These are phyloP conservation scores for Acanthis flammea DNA, from an alignment of 2,797 vertebrate genomes.

Conservation along the genomic window DNA sequence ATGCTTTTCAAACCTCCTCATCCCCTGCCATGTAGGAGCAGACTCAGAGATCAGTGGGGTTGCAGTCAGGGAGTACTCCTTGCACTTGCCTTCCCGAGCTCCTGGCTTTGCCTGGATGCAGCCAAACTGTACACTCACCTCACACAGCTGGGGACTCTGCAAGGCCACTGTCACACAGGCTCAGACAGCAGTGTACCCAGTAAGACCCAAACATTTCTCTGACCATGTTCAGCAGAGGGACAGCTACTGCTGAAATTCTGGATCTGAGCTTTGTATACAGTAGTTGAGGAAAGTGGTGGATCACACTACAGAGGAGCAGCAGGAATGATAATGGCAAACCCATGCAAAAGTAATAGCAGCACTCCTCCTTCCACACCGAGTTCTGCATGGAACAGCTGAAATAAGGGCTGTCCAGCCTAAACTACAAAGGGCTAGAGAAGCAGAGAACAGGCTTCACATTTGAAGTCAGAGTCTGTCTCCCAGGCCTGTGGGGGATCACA, in stretches of 20 bases:
- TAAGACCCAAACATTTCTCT: not conserved
- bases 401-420: not conserved
- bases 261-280: not conserved
- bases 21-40: not conserved
- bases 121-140: fast-evolving
- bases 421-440: not conserved
- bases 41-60: not conserved
- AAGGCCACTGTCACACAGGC: not conserved
- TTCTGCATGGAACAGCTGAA: not conserved
- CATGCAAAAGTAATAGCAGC: not conserved
- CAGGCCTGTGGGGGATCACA: fast-evolving
- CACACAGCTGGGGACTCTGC: not conserved
- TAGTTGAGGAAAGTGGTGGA: not conserved
- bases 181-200: fast-evolving
- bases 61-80: not conserved
- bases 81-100: not conserved
- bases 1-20: not conserved
- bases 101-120: fast-evolving
- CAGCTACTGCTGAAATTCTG: not conserved
- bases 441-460: not conserved
- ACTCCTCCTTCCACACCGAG: not conserved
- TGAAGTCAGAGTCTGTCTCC: not conserved
- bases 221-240: not conserved
- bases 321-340: not conserved
- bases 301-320: not conserved